phyloP scores from a whole-genome alignment of 2,797 vertebrate genomes.

The Todus mexicanus region DNA sequence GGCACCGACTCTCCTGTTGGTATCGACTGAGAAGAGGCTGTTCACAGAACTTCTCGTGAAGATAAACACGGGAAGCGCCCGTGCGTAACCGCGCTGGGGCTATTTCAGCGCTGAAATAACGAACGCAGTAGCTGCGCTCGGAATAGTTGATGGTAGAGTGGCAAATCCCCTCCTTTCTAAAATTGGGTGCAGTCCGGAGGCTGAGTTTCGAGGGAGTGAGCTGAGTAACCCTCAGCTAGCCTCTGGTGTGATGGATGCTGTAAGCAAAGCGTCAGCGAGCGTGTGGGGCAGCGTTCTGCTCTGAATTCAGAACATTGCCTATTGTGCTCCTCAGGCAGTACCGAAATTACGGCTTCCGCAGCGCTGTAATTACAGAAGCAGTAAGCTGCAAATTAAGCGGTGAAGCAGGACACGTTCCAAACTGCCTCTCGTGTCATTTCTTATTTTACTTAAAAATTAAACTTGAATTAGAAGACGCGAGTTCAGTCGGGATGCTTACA shows the following conservation, averaged over 20 bases:
- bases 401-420: not conserved
- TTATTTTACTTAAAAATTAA: not conserved
- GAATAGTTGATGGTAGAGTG: not conserved
- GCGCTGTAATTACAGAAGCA: not conserved
- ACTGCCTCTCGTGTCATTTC: rapidly evolving
- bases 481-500: not conserved
- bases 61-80: not conserved
- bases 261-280: not conserved
- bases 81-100: not conserved
- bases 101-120: not conserved
- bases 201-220: not conserved
- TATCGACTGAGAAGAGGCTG: not conserved
- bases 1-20: not conserved
- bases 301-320: not conserved
- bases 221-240: not conserved
- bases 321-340: not conserved
- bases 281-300: not conserved
- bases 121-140: not conserved
- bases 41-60: not conserved
- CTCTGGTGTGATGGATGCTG: not conserved
- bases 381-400: not conserved
- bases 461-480: not conserved
- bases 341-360: not conserved
- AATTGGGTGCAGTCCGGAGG: not conserved
- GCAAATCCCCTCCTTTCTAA: not conserved